Conservation (phyloP, 2,797 vertebrate genomes). For the Enteromius paludinosus region DNA sequence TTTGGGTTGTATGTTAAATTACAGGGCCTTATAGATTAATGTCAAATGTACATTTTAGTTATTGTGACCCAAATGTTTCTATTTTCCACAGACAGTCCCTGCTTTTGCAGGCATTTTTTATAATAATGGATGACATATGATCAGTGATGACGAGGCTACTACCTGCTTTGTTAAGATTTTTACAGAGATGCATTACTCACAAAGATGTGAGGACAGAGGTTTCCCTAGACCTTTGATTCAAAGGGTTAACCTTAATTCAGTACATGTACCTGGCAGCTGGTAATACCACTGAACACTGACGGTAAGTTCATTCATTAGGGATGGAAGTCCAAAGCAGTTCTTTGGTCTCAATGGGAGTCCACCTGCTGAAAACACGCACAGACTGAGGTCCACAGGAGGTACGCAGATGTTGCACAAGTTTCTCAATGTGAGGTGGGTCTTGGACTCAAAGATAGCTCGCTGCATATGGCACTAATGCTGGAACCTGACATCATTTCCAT, state of each 20-base stretch:
- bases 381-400: constrained; percentile 76
- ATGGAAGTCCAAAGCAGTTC: constrained; percentile 54
- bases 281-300: background rate
- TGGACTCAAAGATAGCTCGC: constrained; percentile 71
- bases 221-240: background rate
- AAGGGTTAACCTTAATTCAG: constrained; percentile 5
- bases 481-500: constrained; percentile 78
- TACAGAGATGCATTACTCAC: constrained; percentile 52
- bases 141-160: constrained; percentile 15
- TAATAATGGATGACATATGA: constrained; percentile 28
- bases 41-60: background rate
- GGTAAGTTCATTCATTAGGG: constrained; percentile 62
- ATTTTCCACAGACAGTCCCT: background rate
- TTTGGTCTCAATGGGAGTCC: constrained; percentile 56
- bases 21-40: background rate
- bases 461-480: constrained; percentile 76
- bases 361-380: constrained; percentile 66
- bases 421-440: constrained; percentile 74
- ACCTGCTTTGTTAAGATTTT: constrained; percentile 18
- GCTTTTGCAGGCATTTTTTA: constrained; percentile 23
- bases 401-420: constrained; percentile 78
- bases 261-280: constrained; percentile 1
- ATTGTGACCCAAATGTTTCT: background rate
- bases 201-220: constrained; percentile 41
- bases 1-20: background rate